phyloP scores from a whole-genome alignment of 2,113 vertebrate species.

The Laticauda laticaudata region DNA sequence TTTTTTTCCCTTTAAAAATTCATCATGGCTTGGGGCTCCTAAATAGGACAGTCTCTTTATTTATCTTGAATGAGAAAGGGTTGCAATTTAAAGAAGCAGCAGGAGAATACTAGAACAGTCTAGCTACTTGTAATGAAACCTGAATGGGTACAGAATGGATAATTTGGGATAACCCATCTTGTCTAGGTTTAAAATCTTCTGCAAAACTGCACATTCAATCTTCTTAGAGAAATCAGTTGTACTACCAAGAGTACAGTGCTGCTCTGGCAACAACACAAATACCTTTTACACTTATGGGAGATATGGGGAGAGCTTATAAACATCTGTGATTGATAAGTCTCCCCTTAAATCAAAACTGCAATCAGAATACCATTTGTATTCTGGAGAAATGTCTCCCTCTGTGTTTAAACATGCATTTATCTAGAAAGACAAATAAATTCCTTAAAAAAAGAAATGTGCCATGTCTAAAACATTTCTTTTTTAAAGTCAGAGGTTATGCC shows the following conservation, averaged over 20 bases:
- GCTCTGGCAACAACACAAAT: not conserved
- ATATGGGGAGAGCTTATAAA: not conserved
- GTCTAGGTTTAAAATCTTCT: not conserved
- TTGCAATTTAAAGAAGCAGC: not conserved
- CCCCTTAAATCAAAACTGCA: not conserved
- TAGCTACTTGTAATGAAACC: not conserved
- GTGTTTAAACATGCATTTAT: conserved; percentile 42
- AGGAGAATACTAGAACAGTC: not conserved
- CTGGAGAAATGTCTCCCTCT: not conserved
- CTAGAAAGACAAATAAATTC: conserved; percentile 36
- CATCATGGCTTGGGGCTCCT: not conserved
- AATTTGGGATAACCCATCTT: not conserved
- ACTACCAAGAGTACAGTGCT: not conserved
- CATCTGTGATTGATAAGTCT: not conserved
- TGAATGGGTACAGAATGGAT: not conserved
- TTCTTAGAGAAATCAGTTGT: not conserved
- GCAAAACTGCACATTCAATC: not conserved
- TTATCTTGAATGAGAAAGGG: not conserved
- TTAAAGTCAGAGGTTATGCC: conserved; percentile 3
- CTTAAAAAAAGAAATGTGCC: conserved; percentile 40
- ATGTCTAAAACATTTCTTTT: conserved; percentile 38
- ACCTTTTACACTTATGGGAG: not conserved
- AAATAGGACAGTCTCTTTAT: not conserved
- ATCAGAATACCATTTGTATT: not conserved
- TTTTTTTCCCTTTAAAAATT: not conserved